phyloP scores from a whole-genome alignment of 2,113 vertebrate species.

The Menidia beryllina region DNA sequence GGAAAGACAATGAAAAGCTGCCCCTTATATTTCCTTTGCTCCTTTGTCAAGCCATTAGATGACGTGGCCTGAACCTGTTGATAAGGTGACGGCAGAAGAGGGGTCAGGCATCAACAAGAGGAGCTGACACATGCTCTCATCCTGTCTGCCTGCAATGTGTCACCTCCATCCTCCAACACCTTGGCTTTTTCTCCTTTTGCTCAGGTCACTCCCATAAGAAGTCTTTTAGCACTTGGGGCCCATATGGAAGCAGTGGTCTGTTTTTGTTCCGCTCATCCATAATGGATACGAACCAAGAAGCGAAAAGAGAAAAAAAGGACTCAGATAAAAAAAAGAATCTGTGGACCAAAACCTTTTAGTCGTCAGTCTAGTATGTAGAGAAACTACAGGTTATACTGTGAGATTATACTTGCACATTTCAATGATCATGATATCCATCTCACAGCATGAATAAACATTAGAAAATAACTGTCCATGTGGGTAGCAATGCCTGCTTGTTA shows the following conservation, averaged over 20 bases:
- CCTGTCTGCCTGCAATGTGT: not conserved
- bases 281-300: constrained; percentile 51
- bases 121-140: not conserved
- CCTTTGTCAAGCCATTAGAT: not conserved
- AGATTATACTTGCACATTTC: no score
- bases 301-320: not conserved
- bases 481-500: no score
- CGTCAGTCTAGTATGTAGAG: no score
- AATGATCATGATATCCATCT: no score
- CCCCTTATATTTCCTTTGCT: not conserved
- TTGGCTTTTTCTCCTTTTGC: constrained; percentile 27
- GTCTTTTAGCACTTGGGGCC: constrained; percentile 45
- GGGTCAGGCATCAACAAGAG: constrained; percentile 14
- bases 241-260: constrained; percentile 39
- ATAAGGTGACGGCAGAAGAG: constrained; percentile 15
- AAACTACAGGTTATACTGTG: no score
- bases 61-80: constrained; percentile 32
- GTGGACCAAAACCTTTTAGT: no score
- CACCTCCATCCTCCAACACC: constrained; percentile 1
- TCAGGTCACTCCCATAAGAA: constrained; percentile 39
- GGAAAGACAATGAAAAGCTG: not conserved
- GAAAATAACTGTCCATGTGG: no score
- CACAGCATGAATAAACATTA: no score
- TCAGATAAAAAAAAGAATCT: no score
- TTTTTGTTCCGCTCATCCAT: constrained; percentile 59